Percentiles rank a stretch among this genome's conserved stretches.
phyloP scores from a whole-genome alignment of 2,113 vertebrate species.

The Petroica traversi region DNA sequence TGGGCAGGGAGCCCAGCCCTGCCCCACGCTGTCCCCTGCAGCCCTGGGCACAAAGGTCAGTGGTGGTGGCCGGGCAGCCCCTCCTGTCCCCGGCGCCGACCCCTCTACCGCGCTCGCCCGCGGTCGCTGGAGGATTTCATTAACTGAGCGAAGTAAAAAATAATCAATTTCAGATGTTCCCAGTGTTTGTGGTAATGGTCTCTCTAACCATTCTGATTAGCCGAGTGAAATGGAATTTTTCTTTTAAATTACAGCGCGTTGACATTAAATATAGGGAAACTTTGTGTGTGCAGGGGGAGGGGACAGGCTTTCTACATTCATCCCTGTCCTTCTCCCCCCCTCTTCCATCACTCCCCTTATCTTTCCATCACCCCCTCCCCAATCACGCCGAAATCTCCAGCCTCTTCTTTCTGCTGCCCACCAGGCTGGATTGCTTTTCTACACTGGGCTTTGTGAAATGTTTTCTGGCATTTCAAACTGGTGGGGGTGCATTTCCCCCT shows the following conservation, averaged over 20 bases:
- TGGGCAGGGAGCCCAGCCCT: conserved; percentile 13
- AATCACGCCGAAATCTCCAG: accelerated
- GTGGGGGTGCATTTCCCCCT: background rate
- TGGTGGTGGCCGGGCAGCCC: accelerated
- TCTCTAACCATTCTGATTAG: conserved; percentile 76
- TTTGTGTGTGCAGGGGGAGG: background rate
- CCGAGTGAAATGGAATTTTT: conserved; percentile 73
- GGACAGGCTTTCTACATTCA: background rate
- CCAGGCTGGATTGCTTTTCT: background rate
- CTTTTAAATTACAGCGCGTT: conserved; percentile 67
- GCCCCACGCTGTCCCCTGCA: background rate
- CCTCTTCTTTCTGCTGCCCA: background rate
- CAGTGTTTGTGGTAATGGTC: conserved; percentile 74
- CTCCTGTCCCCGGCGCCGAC: background rate
- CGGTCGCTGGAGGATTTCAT: conserved; percentile 69
- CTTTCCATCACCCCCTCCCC: background rate
- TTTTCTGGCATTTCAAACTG: background rate
- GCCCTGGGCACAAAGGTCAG: background rate
- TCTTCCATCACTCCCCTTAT: background rate
- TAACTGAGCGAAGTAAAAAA: conserved; percentile 71
- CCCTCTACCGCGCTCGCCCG: background rate
- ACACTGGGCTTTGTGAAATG: background rate
- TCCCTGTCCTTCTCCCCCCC: background rate
- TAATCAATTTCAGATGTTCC: conserved; percentile 76
- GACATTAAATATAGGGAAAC: conserved; percentile 69